Evolutionary conservation across 2,113 vertebrate species (phyloP).

Genomic region (Amia ocellicauda): DNA sequence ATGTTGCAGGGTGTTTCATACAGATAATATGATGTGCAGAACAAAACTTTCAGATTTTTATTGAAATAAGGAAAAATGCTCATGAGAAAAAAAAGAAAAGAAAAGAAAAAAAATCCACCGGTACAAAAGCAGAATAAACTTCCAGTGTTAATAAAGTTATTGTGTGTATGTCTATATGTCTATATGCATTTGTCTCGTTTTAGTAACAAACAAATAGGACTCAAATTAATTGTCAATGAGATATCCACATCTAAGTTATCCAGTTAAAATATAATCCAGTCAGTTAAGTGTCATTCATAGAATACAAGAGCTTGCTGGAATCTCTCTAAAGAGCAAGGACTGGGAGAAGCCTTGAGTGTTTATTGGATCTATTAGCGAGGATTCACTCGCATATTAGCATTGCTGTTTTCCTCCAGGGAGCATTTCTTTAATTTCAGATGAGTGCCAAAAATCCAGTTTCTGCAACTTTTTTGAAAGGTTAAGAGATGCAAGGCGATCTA

Average conservation of each 20-base stretch:
- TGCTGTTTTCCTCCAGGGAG: conserved; percentile 78
- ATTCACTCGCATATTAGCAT: conserved; percentile 85
- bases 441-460: conserved; percentile 78
- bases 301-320: conserved; percentile 78
- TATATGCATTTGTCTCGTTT: no score
- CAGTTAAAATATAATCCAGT: conserved; percentile 80
- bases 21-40: conserved; percentile 30
- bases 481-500: conserved; percentile 72
- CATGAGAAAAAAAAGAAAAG: no score
- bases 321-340: conserved; percentile 77
- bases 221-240: conserved; percentile 74
- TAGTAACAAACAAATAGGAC: no score
- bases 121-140: no score
- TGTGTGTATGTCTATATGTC: no score
- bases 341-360: conserved; percentile 76
- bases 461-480: conserved; percentile 77
- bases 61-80: no score
- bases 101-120: no score
- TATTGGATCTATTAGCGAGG: conserved; percentile 79
- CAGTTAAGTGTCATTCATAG: conserved; percentile 84
- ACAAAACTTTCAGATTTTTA: no score
- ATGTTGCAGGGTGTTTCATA: conserved; percentile 37
- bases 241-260: conserved; percentile 72
- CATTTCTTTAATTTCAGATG: conserved; percentile 79
- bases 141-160: no score